Evolutionary conservation across 2,113 vertebrate species (phyloP).

Genomic region (Tauraco erythrolophus): DNA sequence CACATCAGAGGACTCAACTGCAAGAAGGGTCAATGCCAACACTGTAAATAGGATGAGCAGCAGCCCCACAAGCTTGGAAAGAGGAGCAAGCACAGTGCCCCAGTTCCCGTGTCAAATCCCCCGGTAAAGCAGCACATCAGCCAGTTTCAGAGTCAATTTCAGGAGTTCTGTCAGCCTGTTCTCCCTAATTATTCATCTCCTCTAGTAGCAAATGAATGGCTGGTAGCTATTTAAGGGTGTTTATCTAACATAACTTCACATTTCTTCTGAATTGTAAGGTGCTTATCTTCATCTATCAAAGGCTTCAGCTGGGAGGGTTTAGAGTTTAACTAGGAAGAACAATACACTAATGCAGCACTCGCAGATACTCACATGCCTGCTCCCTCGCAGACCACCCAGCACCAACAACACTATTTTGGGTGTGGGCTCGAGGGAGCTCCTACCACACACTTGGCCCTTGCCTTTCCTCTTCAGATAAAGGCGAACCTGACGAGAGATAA

Average conservation of each 20-base stretch:
- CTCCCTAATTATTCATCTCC: background rate
- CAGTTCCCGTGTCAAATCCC: fast-evolving
- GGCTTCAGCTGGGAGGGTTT: background rate
- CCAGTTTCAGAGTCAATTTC: fast-evolving
- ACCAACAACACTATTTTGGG: background rate
- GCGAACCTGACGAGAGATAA: background rate
- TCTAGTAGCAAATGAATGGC: background rate
- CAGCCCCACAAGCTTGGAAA: background rate
- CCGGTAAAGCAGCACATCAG: fast-evolving
- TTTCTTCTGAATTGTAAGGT: background rate
- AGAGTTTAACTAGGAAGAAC: background rate
- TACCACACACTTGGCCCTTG: background rate
- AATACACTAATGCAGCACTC: background rate
- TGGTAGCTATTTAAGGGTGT: background rate
- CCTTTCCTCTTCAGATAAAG: background rate
- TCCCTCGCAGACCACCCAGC: constrained; percentile 21
- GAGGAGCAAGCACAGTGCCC: background rate
- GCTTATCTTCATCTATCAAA: background rate
- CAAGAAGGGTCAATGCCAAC: background rate
- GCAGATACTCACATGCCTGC: background rate
- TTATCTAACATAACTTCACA: background rate
- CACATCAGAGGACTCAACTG: background rate
- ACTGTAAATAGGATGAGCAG: background rate
- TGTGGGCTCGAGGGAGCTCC: background rate
- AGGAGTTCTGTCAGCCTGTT: background rate